phyloP scores from a whole-genome alignment of 2,888 invertebrate genomes.

The Amiota communis region DNA sequence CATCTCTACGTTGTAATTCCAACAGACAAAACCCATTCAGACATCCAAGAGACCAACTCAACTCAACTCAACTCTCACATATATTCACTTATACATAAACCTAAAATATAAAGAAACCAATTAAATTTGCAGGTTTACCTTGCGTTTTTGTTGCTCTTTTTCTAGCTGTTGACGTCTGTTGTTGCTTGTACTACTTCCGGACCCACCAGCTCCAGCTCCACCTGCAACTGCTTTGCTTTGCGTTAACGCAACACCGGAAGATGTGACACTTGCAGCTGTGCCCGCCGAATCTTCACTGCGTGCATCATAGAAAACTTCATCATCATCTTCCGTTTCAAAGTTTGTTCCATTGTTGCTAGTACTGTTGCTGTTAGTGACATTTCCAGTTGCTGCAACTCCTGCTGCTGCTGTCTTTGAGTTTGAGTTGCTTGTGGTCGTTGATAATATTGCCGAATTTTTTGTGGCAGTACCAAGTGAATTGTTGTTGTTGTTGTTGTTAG shows the following conservation, averaged over 20 bases:
- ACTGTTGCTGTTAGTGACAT: background rate
- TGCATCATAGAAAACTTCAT: slow-evolving; percentile 72
- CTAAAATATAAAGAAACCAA: slow-evolving; percentile 14
- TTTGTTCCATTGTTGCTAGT: background rate
- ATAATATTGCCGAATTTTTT: background rate
- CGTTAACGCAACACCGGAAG: slow-evolving; percentile 27
- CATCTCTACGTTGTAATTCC: background rate
- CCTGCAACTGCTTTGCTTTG: background rate
- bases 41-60: slow-evolving; percentile 6
- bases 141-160: slow-evolving; percentile 26
- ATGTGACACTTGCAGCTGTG: slow-evolving; percentile 43
- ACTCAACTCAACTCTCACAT: slow-evolving; percentile 3
- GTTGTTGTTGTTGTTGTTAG: slow-evolving; percentile 33
- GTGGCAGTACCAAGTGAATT: background rate
- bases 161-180: slow-evolving; percentile 20
- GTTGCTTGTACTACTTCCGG: background rate
- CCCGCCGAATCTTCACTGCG: slow-evolving; percentile 66
- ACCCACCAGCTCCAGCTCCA: background rate
- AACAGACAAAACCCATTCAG: background rate
- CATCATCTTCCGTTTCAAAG: slow-evolving; percentile 61
- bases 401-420: background rate
- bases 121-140: slow-evolving; percentile 41
- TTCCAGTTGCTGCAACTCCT: slow-evolving; percentile 17
- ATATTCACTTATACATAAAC: background rate
- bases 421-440: background rate